Percentiles rank a stretch among this genome's conserved stretches.
These are phyloP conservation scores for Drosophila santomea DNA, from an alignment of 1,140 invertebrate genomes.

Conservation along the genomic window DNA sequence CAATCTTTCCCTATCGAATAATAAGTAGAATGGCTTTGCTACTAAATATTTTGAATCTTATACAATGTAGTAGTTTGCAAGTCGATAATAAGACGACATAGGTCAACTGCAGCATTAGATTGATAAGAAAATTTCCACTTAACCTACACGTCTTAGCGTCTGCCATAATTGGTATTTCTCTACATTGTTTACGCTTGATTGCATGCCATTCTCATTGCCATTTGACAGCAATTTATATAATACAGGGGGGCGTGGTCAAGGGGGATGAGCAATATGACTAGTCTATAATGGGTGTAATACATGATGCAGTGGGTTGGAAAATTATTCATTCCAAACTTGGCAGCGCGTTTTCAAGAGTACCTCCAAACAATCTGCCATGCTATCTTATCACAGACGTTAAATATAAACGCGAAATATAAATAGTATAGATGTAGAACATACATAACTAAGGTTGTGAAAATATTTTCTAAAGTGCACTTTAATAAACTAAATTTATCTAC, in stretches of 20 bases:
- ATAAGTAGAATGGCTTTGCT: no score
- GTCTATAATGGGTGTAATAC: conserved; percentile 32
- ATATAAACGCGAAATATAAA: background rate
- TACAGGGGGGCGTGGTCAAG: background rate
- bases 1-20: no score
- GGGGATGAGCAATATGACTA: conserved; percentile 5
- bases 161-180: conserved; percentile 46
- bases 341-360: background rate
- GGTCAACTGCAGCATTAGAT: background rate
- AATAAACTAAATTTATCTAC: background rate
- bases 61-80: no score
- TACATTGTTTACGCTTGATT: conserved; percentile 64
- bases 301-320: conserved; percentile 47
- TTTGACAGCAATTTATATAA: conserved; percentile 37
- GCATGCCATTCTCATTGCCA: conserved; percentile 48
- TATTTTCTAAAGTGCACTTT: no score
- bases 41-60: no score
- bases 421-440: no score
- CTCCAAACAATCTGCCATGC: background rate
- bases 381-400: background rate
- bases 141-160: conserved; percentile 33
- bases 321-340: conserved; percentile 42
- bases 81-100: background rate
- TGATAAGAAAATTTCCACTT: conserved; percentile 38
- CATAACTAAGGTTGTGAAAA: no score